These are phyloP conservation scores for Macrobrachium rosenbergii DNA, from an alignment of 1,140 invertebrate genomes.

Conservation along the genomic window DNA sequence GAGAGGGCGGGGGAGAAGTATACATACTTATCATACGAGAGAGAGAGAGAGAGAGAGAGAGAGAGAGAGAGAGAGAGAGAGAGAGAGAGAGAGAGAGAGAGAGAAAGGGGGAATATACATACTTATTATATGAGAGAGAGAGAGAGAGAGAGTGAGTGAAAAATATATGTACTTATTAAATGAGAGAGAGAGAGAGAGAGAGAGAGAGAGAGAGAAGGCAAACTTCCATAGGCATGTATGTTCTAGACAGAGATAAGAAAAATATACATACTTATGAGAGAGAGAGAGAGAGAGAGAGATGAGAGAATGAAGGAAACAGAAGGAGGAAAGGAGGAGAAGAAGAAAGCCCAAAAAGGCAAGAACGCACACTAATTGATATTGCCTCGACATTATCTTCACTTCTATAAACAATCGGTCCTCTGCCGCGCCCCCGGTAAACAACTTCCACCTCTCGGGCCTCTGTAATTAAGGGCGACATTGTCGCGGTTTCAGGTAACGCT, in stretches of 20 bases:
- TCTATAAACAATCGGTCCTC: too few species aligned
- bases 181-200: conserved; percentile 29
- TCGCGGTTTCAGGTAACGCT: too few species aligned
- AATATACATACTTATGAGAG: not conserved
- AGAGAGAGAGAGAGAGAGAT: conserved; percentile 16
- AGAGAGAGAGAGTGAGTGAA: not conserved
- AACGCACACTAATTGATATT: too few species aligned
- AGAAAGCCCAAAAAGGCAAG: not conserved
- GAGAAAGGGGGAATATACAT: too few species aligned
- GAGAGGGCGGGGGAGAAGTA: not conserved
- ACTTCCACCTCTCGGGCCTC: too few species aligned
- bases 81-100: conserved; percentile 9
- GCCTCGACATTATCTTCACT: too few species aligned
- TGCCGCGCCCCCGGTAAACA: too few species aligned
- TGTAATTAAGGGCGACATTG: too few species aligned
- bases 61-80: conserved; percentile 29
- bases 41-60: conserved; percentile 22
- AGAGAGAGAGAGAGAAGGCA: not conserved
- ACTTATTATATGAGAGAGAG: conserved; percentile 22
- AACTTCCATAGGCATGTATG: not conserved
- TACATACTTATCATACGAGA: not conserved
- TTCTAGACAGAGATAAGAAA: not conserved
- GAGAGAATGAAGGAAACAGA: not conserved
- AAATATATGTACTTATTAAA: not conserved
- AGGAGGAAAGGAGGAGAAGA: not conserved